These are phyloP conservation scores for Drosophila carrolli DNA, from an alignment of 1,140 invertebrate genomes.

Conservation along the genomic window DNA sequence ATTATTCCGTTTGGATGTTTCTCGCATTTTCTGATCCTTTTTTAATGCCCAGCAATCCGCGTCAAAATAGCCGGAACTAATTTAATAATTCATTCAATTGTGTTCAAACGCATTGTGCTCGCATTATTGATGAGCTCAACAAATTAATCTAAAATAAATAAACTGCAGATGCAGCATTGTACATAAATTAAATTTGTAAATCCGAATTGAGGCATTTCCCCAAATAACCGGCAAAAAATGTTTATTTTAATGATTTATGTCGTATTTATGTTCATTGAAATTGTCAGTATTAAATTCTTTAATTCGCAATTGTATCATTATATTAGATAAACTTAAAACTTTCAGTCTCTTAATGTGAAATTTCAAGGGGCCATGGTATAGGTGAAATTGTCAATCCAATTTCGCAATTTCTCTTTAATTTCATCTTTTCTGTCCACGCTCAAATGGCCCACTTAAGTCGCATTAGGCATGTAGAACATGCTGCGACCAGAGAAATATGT, in stretches of 20 bases:
- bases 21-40: not conserved
- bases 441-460: slow-evolving; percentile 44
- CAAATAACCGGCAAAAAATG: not conserved
- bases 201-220: not conserved
- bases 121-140: slow-evolving; percentile 17
- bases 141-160: slow-evolving; percentile 26
- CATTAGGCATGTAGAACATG: slow-evolving; percentile 60
- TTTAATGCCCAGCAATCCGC: slow-evolving; percentile 8
- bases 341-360: too few relatives aligned
- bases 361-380: not conserved
- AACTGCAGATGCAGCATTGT: not conserved
- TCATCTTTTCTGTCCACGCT: not conserved
- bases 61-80: slow-evolving; percentile 30
- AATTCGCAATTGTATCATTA: too few relatives aligned
- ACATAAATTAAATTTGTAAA: slow-evolving; percentile 14
- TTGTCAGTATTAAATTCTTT: too few relatives aligned
- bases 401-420: not conserved
- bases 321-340: too few relatives aligned
- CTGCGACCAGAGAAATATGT: slow-evolving; percentile 22
- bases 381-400: slow-evolving; percentile 9
- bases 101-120: not conserved
- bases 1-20: slow-evolving; percentile 28
- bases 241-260: slow-evolving; percentile 3
- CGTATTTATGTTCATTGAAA: not conserved
- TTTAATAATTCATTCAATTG: slow-evolving; percentile 39